A percentile compares a stretch with the other conserved stretches of the same genome.
Conservation (phyloP, 2,797 vertebrate genomes). For the Pristis pectinata region DNA sequence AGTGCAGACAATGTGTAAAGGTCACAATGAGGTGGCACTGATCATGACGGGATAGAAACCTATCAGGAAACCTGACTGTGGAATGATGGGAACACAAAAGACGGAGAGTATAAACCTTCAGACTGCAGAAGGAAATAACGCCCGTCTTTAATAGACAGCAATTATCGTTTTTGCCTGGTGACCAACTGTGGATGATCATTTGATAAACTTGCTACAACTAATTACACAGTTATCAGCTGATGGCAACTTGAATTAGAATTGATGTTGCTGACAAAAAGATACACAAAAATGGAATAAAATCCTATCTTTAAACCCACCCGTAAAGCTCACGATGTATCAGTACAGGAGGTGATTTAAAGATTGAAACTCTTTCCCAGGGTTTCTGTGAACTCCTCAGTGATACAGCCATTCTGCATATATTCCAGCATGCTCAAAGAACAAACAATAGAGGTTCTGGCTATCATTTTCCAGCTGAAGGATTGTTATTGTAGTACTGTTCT, state of each 20-base stretch:
- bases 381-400: neutral
- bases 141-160: neutral
- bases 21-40: neutral
- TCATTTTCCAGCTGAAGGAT: too few relatives aligned
- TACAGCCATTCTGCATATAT: neutral
- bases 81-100: conserved; percentile 2
- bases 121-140: neutral
- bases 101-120: neutral
- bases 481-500: too few relatives aligned
- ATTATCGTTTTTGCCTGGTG: neutral
- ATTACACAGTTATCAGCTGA: too few relatives aligned
- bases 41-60: neutral
- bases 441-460: too few relatives aligned
- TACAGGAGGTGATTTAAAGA: neutral
- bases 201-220: neutral
- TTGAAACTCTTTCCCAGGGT: neutral
- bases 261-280: neutral
- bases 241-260: neutral
- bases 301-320: neutral
- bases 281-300: neutral
- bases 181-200: neutral
- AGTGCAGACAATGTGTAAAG: neutral
- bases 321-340: neutral
- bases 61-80: too few relatives aligned
- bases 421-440: too few relatives aligned